Evolutionary conservation across 2,113 vertebrate genomes (phyloP), one percentile per base, ranked within the genome.

Genomic region (Malurus elegans): DNA sequence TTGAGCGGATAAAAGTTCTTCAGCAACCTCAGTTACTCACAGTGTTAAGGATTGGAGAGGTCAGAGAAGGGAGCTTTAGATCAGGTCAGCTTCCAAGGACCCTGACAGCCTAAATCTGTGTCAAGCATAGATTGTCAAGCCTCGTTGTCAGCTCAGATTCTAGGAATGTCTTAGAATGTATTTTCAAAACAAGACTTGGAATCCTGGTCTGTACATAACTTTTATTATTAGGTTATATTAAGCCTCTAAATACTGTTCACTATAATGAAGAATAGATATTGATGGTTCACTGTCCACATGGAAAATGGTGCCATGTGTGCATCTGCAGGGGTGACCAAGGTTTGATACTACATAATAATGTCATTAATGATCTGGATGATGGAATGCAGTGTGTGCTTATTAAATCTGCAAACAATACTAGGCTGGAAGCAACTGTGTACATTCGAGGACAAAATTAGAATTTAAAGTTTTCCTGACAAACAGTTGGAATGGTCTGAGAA

Each of bases 381-480:
- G 67, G 69, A 92, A 93, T 25, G 64, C 38, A 72, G 25, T 32
- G 53, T 62, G 31, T 64, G 72, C 86, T 93, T 95, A 93, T 93
- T 94, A 93, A 92, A 92, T 74, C 72, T 78, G 72, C 75, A 94
- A 88, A 95, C 51, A 86, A 70, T 42, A 51, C 72, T 66, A 67
- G 34, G 47, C 56, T 95, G 79, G 60, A 96, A 95, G 75, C 26
- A 66, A 88, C 60, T 62, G 38, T 76, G 44, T 86, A 80, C 51
- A 62, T 18, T 47, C 38, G 47, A 94, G 86, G 47, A 93, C 75
- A 92, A 84, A 60, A 86, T 88, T 67, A 88, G 75, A 92, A 95
- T 94, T 93, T 64, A 78, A 79, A 95, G 80, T 54, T n/a, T 92
- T 93, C 45, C 69, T 66, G 79, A 88, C 8, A 92, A 93, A 83